Evolutionary conservation across 2,113 vertebrate species (phyloP).

Genomic region (Hystrix cristata): DNA sequence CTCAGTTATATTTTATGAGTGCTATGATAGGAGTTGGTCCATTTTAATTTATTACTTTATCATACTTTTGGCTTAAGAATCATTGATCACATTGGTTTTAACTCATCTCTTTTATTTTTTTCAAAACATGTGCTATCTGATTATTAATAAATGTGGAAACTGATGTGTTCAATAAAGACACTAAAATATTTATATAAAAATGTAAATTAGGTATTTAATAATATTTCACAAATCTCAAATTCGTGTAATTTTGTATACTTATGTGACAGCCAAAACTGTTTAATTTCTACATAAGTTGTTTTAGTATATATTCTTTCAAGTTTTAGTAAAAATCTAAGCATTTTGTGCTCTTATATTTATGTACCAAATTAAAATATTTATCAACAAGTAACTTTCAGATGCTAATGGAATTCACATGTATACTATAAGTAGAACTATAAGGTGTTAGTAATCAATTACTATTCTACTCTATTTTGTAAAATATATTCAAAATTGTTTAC

Average conservation of each 20-base stretch:
- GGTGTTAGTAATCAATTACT: background rate
- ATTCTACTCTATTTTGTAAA: background rate
- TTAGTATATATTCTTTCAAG: background rate
- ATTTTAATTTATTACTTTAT: background rate
- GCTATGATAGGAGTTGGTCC: background rate
- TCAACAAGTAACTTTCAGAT: background rate
- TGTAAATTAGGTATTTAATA: background rate
- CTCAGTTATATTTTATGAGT: background rate
- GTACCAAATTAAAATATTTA: background rate
- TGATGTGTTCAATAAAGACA: background rate
- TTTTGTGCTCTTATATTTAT: background rate
- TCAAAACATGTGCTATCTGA: conserved; percentile 14
- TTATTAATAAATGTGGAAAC: conserved; percentile 3
- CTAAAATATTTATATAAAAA: background rate
- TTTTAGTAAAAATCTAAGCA: background rate
- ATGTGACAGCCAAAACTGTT: background rate
- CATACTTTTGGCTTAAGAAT: background rate
- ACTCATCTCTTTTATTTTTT: conserved; percentile 12
- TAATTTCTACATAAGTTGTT: background rate
- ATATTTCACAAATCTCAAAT: background rate
- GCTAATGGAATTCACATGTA: background rate
- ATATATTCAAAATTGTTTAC: background rate
- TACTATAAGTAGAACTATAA: background rate
- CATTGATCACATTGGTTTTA: conserved; percentile 53
- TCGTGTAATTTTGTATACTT: background rate